These are phyloP conservation scores for Crotalus tigris DNA, from an alignment of 2,113 vertebrate species.

Conservation along the genomic window DNA sequence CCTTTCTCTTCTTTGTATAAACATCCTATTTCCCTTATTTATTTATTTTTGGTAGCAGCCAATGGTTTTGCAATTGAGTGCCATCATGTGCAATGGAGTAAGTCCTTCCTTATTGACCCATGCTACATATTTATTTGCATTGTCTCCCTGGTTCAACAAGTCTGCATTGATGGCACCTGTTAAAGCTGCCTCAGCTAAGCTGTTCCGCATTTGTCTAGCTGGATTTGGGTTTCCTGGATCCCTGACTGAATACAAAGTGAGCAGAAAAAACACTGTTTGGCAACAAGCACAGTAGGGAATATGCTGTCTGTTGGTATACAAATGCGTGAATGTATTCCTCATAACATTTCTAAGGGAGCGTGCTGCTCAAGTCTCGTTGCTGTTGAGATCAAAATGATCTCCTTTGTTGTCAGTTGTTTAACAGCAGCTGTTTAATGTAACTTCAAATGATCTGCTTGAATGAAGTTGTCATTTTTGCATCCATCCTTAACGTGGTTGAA, in stretches of 20 bases:
- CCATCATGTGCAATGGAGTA: slow-evolving; percentile 40
- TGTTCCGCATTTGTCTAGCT: slow-evolving; percentile 74
- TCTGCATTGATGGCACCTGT: slow-evolving; percentile 70
- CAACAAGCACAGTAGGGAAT: slow-evolving; percentile 72
- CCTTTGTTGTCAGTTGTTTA: slow-evolving; percentile 70
- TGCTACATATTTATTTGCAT: slow-evolving; percentile 53
- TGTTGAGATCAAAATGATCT: slow-evolving; percentile 65
- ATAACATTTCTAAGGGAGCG: slow-evolving; percentile 58
- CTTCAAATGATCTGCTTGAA: slow-evolving; percentile 74
- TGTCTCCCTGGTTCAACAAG: slow-evolving; percentile 66
- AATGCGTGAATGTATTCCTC: slow-evolving; percentile 66
- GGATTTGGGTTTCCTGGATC: slow-evolving; percentile 73
- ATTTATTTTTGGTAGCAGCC: neutral
- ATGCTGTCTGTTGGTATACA: slow-evolving; percentile 67
- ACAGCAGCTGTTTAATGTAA: slow-evolving; percentile 75
- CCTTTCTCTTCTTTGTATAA: slow-evolving; percentile 9
- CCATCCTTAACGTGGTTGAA: slow-evolving; percentile 66
- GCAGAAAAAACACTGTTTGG: slow-evolving; percentile 73
- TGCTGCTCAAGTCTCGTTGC: slow-evolving; percentile 57
- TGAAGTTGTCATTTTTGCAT: slow-evolving; percentile 72
- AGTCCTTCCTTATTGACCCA: slow-evolving; percentile 56
- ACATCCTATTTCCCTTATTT: slow-evolving; percentile 12
- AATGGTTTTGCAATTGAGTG: slow-evolving; percentile 22
- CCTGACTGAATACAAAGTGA: slow-evolving; percentile 72
- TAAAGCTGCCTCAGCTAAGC: slow-evolving; percentile 76